A percentile compares a stretch with the other conserved stretches of the same genome.
Conservation (phyloP, 2,888 invertebrate genomes). For the Heliconius ethilla region DNA sequence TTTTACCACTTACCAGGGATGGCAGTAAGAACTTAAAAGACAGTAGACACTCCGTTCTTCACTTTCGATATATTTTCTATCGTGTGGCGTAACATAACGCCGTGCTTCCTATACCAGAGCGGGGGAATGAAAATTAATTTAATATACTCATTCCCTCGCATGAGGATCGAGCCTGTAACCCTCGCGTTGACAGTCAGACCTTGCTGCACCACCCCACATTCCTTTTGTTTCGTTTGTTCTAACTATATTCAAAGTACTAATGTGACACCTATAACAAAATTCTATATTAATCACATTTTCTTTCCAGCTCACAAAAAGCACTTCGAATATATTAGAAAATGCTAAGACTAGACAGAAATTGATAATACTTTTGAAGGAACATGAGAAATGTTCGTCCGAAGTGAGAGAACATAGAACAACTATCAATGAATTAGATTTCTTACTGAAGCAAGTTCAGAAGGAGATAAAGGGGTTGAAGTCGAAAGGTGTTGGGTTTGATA, state of each 20-base stretch:
- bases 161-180: neutral
- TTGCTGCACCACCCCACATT: neutral
- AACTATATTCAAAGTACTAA: no score
- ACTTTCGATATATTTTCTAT: neutral
- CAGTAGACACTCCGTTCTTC: neutral
- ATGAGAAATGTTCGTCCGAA: slow-evolving; percentile 77
- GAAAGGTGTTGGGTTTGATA: slow-evolving; percentile 60
- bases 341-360: slow-evolving; percentile 78
- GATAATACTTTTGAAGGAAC: slow-evolving; percentile 77
- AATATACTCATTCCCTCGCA: neutral
- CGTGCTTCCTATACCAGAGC: no score
- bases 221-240: no score
- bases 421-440: slow-evolving; percentile 78
- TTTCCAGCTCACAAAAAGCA: slow-evolving; percentile 76
- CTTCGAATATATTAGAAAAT: slow-evolving; percentile 81
- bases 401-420: slow-evolving; percentile 76
- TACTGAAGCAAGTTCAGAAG: slow-evolving; percentile 80
- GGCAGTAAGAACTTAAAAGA: no score
- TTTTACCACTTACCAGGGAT: no score
- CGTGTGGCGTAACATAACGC: no score
- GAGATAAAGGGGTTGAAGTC: slow-evolving; percentile 70
- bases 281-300: neutral
- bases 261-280: no score
- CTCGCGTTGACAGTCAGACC: neutral
- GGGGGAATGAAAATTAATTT: no score